Evolutionary conservation across 2,113 vertebrate genomes (phyloP), one percentile per base, ranked within the genome.

Genomic region (Macaca mulatta): DNA sequence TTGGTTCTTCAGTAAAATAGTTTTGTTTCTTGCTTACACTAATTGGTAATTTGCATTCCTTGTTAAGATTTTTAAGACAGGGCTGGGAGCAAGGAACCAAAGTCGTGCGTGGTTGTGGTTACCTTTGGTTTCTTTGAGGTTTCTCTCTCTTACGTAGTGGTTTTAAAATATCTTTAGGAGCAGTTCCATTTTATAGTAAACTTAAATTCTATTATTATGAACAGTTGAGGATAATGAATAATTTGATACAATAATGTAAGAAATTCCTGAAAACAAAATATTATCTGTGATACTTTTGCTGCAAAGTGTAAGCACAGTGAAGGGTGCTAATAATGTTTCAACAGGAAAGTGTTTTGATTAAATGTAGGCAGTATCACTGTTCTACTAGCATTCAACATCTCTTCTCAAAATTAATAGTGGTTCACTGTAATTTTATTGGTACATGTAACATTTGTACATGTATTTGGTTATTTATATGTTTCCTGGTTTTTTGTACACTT

Each of bases 331-430:
- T 30, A 69, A 30, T 40, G 4, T 93, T 87, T 94, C 72, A 95
- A 48, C 18, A 92, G 25, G 80, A 93, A 96, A 89, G 88, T n/a
- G 2, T 79, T 94, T 81, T 95, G 48, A 57, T 92, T 96, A 94
- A 96, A 74, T 40, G 25, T 80, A 22, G 50, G 8, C 30, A 89
- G 0, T 86, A 61, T 50, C 48, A 43, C 72, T 96, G 6, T 67
- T 97, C 40, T 95, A 70, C 48, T 74, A 94, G 45, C 22, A 89
- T 80, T 97, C 6, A 83, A 48, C 7, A 38, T 38, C 25, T 57
- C 10, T 95, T 13, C 38, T 20, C 9, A 9, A 86, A 90, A 48
- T 90, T 64, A 87, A 55, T 17, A 92, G 55, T 85, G 57, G 17
- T 38, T 92, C 35, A 50, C 55, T 61, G 23, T 81, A 93, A 57